These are phyloP conservation scores for Gortyna flavago DNA, from an alignment of 2,888 invertebrate species.

Conservation along the genomic window DNA sequence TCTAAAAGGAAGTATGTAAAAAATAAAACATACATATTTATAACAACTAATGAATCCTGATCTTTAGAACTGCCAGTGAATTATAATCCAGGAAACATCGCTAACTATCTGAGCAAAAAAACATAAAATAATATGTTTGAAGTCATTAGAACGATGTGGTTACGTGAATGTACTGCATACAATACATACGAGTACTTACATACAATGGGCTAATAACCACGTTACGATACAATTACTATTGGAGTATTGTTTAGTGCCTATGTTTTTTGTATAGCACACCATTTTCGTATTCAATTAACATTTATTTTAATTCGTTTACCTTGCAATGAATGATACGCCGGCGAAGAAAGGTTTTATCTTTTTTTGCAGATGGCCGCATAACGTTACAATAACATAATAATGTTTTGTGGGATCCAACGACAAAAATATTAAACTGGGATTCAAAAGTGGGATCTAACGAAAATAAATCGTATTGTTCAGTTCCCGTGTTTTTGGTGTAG, in stretches of 20 bases:
- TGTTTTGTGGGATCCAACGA: too few species aligned
- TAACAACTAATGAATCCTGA: slow-evolving; percentile 41
- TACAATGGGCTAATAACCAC: slow-evolving; percentile 18
- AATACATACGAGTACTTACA: slow-evolving; percentile 1
- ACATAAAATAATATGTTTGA: slow-evolving; percentile 37
- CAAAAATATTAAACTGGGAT: too few species aligned
- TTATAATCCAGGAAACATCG: slow-evolving; percentile 47
- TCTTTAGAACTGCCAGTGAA: slow-evolving; percentile 40
- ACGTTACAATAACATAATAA: background rate
- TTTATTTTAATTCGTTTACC: slow-evolving; percentile 13
- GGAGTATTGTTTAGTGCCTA: slow-evolving; percentile 30
- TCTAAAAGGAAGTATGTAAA: slow-evolving; percentile 1
- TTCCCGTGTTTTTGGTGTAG: background rate
- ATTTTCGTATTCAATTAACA: slow-evolving; percentile 21
- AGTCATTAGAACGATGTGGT: slow-evolving; percentile 21
- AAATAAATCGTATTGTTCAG: too few species aligned
- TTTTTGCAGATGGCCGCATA: background rate
- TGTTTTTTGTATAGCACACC: slow-evolving; percentile 24
- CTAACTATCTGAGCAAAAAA: slow-evolving; percentile 26
- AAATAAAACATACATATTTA: slow-evolving; percentile 26
- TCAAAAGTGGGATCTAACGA: too few species aligned
- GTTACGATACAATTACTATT: slow-evolving; percentile 17
- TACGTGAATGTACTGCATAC: background rate
- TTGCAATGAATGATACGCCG: background rate
- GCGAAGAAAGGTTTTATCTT: background rate